Evolutionary conservation across 2,888 invertebrate species (phyloP), one percentile per base, ranked within the genome.

Genomic region (Oligia strigilis): DNA sequence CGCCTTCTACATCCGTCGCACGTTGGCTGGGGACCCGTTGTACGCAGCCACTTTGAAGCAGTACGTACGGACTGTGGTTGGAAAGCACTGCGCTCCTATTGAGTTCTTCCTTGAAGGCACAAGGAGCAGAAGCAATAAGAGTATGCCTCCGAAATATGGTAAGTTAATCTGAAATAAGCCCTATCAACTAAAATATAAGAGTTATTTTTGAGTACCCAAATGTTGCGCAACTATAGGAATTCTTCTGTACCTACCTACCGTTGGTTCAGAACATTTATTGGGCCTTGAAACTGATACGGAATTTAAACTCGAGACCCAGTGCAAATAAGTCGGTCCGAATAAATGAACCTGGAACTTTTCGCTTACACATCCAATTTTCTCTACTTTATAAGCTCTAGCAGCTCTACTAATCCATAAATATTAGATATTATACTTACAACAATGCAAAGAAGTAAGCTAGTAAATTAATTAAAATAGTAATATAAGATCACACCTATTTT

Each of bases 81-180:
- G 98, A 4, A 97, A 97, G 77, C 98, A 98, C 87, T 98, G 98
- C 90, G 97, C 98, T 67, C 99, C 99, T 0, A 97, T 99, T 23
- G 99, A 99, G 96, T 99, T 99, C 97, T 99, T 99, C 93, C 98
- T 99, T 19, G 99, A 99, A 95, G 99, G 99, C 55, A 99, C 99
- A 0, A 97, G 99, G 83, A 99, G 99, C 92, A 97, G 99, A 79
- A 99, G 98, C 91, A 98, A 98, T 81, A 99, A 99, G 95, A 98
- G 99, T 46, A 97, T 99, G 66, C 96, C 98, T n/a, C 99, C 99
- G 5, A 99, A 99, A 97, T 98, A 98, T 94, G 99, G 99, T 98
- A 95, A 95, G 96, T 84, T n/a, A n/a, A n/a, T 17, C n/a, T 40
- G 17, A 6, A 40, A 66, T 72, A n/a, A 66, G 11, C n/a, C 17